Evolutionary conservation across 1,140 invertebrate species (phyloP).

Genomic region (Pseudomyrmex pallidus): DNA sequence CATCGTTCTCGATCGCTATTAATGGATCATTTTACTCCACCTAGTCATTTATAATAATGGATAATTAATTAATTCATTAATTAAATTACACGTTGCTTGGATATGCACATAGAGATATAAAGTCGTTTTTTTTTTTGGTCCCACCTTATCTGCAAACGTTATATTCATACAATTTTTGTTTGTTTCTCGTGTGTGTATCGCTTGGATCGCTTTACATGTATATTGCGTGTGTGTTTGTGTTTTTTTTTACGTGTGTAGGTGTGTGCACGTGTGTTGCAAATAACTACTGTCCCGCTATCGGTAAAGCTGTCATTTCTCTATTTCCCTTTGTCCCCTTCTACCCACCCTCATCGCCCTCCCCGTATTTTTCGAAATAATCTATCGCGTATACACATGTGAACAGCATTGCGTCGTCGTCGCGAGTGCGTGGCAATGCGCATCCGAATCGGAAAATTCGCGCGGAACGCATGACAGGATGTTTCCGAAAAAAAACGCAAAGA

Average conservation of each 20-base stretch:
- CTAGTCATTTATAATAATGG: conserved; percentile 82
- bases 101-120: conserved; percentile 86
- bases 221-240: conserved; percentile 57
- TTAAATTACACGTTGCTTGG: conserved; percentile 85
- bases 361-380: conserved; percentile 64
- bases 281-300: conserved; percentile 76
- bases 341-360: background rate
- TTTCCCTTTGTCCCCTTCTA: conserved; percentile 35
- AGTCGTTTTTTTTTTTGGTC: conserved; percentile 84
- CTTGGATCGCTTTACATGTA: conserved; percentile 73
- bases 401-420: conserved; percentile 51
- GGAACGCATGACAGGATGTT: conserved; percentile 48
- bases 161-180: conserved; percentile 83
- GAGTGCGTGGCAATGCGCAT: conserved; percentile 11
- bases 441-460: conserved; percentile 13
- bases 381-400: conserved; percentile 80
- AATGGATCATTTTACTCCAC: conserved; percentile 78
- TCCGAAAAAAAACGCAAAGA: conserved; percentile 16
- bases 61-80: conserved; percentile 84
- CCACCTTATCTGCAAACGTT: conserved; percentile 85
- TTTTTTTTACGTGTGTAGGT: conserved; percentile 35
- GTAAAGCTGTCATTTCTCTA: conserved; percentile 74
- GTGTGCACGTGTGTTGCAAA: conserved; percentile 75
- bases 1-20: conserved; percentile 81
- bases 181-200: conserved; percentile 57